These are phyloP conservation scores for Drosophila planitibia DNA, from an alignment of 2,888 invertebrate genomes.

Conservation along the genomic window DNA sequence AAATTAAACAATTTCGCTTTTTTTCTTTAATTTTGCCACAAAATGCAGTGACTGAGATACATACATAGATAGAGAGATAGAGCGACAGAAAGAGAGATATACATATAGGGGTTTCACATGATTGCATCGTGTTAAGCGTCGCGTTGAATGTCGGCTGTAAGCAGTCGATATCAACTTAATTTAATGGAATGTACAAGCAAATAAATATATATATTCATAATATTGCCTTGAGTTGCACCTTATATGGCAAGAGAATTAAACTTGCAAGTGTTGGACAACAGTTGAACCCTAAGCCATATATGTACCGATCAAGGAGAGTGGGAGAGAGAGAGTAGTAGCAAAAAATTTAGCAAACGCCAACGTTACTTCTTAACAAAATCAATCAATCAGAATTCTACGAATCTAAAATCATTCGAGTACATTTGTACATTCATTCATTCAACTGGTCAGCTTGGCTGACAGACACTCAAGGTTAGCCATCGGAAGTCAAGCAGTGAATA, in stretches of 20 bases:
- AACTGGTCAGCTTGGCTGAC: constrained; percentile 51
- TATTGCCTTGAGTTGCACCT: constrained; percentile 46
- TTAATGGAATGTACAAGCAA: constrained; percentile 14
- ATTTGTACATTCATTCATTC: constrained; percentile 14
- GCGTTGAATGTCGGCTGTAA: constrained; percentile 27
- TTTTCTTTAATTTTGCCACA: constrained; percentile 46
- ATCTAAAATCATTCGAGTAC: constrained; percentile 5
- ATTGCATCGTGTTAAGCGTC: constrained; percentile 43
- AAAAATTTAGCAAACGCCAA: constrained; percentile 42
- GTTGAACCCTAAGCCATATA: constrained; percentile 30
- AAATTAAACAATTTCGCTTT: constrained; percentile 66
- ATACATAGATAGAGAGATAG: background rate
- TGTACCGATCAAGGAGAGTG: constrained; percentile 7
- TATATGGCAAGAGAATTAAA: constrained; percentile 47
- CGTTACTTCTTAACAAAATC: constrained; percentile 17
- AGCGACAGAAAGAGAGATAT: background rate
- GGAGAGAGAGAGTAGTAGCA: constrained; percentile 1
- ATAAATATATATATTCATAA: constrained; percentile 9
- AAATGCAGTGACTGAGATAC: constrained; percentile 44
- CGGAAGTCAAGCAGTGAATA: constrained; percentile 64
- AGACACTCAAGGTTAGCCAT: constrained; percentile 63
- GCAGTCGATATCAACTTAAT: constrained; percentile 24
- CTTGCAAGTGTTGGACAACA: constrained; percentile 32
- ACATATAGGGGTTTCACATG: constrained; percentile 42
- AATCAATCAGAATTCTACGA: constrained; percentile 56